These are phyloP conservation scores for Neogale vison DNA, from an alignment of 2,113 vertebrate genomes.

Conservation along the genomic window DNA sequence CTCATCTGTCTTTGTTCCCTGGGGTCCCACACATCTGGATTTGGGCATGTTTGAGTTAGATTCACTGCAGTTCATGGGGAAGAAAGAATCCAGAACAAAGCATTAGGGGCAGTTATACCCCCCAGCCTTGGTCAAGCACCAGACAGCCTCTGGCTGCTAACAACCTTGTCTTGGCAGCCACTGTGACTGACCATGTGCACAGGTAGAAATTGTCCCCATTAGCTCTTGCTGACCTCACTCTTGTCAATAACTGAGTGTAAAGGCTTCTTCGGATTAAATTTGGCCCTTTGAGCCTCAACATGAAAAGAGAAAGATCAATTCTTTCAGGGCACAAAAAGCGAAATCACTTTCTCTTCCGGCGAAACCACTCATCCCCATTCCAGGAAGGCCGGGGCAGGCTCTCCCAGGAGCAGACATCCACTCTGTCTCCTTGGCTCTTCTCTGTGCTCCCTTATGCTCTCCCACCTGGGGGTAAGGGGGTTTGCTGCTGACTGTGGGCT, in stretches of 20 bases:
- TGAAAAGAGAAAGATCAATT: constrained; percentile 29
- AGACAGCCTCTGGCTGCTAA: neutral
- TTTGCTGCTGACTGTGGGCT: neutral
- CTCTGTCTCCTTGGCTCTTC: neutral
- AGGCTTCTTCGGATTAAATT: neutral
- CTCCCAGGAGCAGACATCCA: neutral
- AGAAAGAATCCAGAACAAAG: neutral
- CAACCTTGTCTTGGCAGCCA: neutral
- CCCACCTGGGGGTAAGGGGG: rapidly evolving
- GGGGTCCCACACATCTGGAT: neutral
- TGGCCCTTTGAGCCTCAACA: constrained; percentile 24
- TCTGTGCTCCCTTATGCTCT: neutral
- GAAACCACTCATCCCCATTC: neutral
- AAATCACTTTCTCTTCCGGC: constrained; percentile 4
- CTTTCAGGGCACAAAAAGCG: neutral
- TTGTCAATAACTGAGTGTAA: neutral
- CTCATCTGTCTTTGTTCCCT: neutral
- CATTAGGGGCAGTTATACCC: rapidly evolving
- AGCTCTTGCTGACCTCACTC: constrained; percentile 17
- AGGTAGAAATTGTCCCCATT: neutral
- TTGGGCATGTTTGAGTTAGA: neutral
- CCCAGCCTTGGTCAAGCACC: rapidly evolving
- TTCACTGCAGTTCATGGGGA: rapidly evolving
- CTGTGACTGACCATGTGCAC: neutral
- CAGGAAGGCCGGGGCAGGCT: constrained; percentile 11